Base-by-base conservation (phyloP, 2,113 vertebrate species). In the human region DNA sequence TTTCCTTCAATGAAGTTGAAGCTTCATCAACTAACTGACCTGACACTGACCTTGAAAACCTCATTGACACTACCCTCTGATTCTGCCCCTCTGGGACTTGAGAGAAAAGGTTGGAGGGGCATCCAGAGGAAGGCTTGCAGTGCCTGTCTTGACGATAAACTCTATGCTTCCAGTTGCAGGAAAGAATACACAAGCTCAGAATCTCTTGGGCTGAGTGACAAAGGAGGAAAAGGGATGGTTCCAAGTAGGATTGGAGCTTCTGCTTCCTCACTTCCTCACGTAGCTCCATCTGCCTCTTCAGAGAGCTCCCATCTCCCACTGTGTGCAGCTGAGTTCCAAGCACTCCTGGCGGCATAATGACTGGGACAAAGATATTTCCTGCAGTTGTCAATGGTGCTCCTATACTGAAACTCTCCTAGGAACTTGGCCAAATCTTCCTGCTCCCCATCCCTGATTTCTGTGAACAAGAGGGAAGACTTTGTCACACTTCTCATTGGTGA, bases 301-400 rank as follows among this genome's bases (percentile, higher is more conserved):
- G 98, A 96, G 94, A 95, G 78, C 85, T 66, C 93, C n/a, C 17
- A 1, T 84, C 90, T 95, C 98, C 97, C 85, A 97, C 97, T 97
- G 97, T 96, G 97, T 87, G 97, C 98, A 98, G 98, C 98, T 98
- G 98, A 97, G 96, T 68, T 96, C 94, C 93, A 95, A 98, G 89
- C 75, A 91, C 97, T 98, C 97, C 98, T 98, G 85, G 93, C 3
- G 84, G 97, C 88, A 68, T 96, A 90, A 96, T 92, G 93, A 97
- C 14, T 9, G 92, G 93, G 94, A 95, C 94, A 82, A 66, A 94
- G 96, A 83, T 96, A 95, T 96, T 97, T 97, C 95, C 97, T 98
- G 97, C 78, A 68, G 80, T 95, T 94, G 93, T 96, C 93, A 82
- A 88, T 80, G 61, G 73, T 20, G 0, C 85, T 85, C 61, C 57